Evolutionary conservation across 2,797 vertebrate genomes (phyloP), one percentile per base, ranked within the genome.

Genomic region (Erithacus rubecula): DNA sequence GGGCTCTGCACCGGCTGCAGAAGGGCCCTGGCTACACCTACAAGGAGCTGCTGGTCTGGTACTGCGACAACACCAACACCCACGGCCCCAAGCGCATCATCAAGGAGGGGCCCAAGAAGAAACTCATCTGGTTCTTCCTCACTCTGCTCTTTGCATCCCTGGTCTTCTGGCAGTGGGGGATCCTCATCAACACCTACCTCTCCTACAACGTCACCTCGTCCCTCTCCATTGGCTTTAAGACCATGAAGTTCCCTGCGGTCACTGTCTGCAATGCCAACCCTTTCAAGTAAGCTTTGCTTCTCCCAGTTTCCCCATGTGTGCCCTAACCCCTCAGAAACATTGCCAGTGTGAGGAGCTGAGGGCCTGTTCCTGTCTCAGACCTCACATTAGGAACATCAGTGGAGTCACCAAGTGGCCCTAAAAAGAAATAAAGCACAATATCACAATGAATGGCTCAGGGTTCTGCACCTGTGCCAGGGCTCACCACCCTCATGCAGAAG

Each of bases 21-120:
- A 98, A 98, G 94, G 98, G 98, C 63, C 98, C 98, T 0, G 98
- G 98, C 34, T 98, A 98, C 94, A 98, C 98, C 1, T 98, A 98
- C 94, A 97, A 97, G 93, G 98, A 98, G 96, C 97, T 98, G 87
- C 97, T 98, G 86, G 97, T 98, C 75, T 98, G 98, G 98, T 98
- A 98, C 96, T 98, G 98, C 0, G 96, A 98, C 94, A 98, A 98
- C 96, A 98, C 98, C 95, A 98, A 98, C 96, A 98, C 98, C 3
- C 98, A 98, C 0, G 98, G 98, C 62, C 98, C 98, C 30, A 98
- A 98, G 92, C 98, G 98, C 89, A 98, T 98, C 93, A 97, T 98
- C 96, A 95, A 97, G 11, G 98, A 98, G 89, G 98, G 98, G 15
- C 98, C 98, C 0, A 98, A 98, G 96, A 98, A 98, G 97, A 98